phyloP scores from a whole-genome alignment of 2,797 vertebrate genomes.

The Periparus ater region DNA sequence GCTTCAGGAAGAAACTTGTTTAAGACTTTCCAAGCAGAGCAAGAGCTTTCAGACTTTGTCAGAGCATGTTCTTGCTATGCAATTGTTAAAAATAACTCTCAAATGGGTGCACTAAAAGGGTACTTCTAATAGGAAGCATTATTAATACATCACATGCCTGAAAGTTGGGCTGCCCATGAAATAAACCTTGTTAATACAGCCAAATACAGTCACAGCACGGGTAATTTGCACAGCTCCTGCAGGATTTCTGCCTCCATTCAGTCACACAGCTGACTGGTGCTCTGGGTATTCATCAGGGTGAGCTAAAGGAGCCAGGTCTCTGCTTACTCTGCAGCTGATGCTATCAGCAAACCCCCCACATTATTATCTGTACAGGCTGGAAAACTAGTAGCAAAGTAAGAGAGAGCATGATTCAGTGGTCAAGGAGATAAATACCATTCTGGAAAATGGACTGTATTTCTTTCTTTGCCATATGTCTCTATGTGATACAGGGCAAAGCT shows the following conservation, averaged over 20 bases:
- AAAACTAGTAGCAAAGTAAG: background rate
- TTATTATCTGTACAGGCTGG: background rate
- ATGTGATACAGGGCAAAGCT: background rate
- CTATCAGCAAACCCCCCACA: background rate
- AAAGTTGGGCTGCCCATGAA: background rate
- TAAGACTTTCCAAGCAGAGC: conserved; percentile 1
- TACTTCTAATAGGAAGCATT: background rate
- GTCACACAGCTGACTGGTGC: background rate
- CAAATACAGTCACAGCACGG: background rate
- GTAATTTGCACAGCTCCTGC: background rate
- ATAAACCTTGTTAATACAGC: background rate
- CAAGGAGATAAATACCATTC: background rate
- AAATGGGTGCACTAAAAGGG: background rate
- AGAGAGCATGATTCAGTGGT: background rate
- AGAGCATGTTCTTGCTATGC: background rate
- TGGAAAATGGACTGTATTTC: background rate
- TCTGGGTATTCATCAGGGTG: background rate
- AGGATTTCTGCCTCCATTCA: background rate
- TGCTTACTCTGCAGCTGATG: background rate
- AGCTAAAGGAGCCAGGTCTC: background rate
- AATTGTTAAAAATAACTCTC: conserved; percentile 27
- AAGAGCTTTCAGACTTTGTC: conserved; percentile 13
- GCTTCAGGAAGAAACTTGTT: conserved; percentile 37
- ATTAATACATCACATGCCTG: background rate
- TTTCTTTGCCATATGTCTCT: background rate